Conservation (phyloP, 2,888 invertebrate species). For the Hanleya hanleyi region DNA sequence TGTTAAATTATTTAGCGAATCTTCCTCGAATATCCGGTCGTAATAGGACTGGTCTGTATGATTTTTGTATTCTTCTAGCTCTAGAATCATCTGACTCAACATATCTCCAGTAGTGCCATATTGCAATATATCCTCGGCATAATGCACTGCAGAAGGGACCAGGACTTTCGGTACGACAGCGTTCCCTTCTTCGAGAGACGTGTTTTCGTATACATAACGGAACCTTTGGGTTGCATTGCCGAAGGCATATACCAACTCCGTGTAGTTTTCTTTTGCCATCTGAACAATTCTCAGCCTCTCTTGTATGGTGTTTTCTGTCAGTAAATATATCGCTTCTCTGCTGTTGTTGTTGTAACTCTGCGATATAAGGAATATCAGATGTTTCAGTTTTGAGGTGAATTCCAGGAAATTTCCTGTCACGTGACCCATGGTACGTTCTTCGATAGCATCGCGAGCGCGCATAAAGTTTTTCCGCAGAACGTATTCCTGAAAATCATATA, state of each 20-base stretch:
- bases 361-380: not conserved
- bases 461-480: conserved; percentile 55
- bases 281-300: conserved; percentile 46
- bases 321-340: conserved; percentile 36
- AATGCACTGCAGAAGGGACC: not conserved
- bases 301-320: conserved; percentile 37
- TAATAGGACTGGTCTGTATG: no score
- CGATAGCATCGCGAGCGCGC: conserved; percentile 55
- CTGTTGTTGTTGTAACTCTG: not conserved
- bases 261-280: conserved; percentile 46
- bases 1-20: no score
- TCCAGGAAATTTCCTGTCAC: not conserved
- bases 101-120: not conserved
- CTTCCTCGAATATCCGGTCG: no score
- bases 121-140: not conserved
- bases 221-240: conserved; percentile 40
- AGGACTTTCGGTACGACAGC: not conserved
- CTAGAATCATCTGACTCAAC: not conserved
- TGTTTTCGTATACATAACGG: not conserved
- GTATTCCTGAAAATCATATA: conserved; percentile 52
- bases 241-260: conserved; percentile 46
- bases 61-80: not conserved
- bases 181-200: not conserved
- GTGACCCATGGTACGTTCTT: conserved; percentile 49
- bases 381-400: not conserved